These are phyloP conservation scores for Limnephilus rhombicus DNA, from an alignment of 2,888 invertebrate genomes.

Conservation along the genomic window DNA sequence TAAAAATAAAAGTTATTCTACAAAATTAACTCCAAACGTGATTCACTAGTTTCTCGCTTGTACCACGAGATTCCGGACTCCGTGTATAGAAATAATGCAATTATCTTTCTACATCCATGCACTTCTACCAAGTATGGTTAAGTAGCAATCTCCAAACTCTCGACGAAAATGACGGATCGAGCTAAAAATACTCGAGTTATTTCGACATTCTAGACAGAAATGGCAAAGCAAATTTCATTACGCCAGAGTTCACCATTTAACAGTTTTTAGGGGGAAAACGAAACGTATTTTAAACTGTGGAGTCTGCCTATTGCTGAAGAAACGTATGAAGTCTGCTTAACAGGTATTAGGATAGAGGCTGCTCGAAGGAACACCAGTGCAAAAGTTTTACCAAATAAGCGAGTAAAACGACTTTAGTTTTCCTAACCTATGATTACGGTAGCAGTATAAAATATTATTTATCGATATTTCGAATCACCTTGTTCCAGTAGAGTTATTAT, in stretches of 20 bases:
- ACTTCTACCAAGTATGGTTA: too few relatives aligned
- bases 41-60: too few relatives aligned
- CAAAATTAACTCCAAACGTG: too few relatives aligned
- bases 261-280: neutral
- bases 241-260: neutral
- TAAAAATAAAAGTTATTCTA: too few relatives aligned
- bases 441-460: neutral
- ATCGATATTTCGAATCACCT: conserved; percentile 11
- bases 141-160: neutral
- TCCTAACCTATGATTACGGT: neutral
- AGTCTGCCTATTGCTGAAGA: neutral
- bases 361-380: neutral
- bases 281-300: neutral
- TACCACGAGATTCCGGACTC: too few relatives aligned
- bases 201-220: neutral
- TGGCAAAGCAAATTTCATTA: neutral
- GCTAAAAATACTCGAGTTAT: neutral
- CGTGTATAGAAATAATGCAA: too few relatives aligned
- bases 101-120: too few relatives aligned
- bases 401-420: neutral
- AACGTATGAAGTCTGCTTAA: neutral
- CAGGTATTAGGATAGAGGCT: neutral
- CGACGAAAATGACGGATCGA: too few relatives aligned
- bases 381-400: neutral
- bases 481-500: conserved; percentile 23